phyloP scores from a whole-genome alignment of 2,113 vertebrate species.

The Notiomystis cincta region DNA sequence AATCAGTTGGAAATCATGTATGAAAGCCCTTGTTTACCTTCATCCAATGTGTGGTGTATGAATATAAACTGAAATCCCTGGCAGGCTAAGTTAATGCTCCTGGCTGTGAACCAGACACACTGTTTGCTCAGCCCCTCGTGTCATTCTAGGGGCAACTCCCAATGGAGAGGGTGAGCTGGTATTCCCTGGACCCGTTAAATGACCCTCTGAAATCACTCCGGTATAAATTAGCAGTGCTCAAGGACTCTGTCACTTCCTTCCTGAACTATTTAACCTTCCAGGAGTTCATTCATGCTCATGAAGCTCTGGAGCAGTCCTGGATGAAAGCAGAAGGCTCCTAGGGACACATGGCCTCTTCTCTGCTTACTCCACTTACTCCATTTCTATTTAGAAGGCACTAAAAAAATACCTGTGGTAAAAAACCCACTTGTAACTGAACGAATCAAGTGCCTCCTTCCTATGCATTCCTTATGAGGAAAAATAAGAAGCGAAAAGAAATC shows the following conservation, averaged over 20 bases:
- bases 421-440: neutral
- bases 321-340: neutral
- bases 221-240: neutral
- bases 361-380: neutral
- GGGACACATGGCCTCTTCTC: neutral
- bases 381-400: neutral
- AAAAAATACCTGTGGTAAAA: neutral
- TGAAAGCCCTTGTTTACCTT: neutral
- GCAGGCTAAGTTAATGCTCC: neutral
- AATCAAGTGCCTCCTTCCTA: neutral
- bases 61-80: neutral
- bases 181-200: neutral
- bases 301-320: neutral
- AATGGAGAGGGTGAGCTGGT: fast-evolving
- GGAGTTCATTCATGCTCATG: neutral
- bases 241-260: neutral
- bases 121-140: neutral
- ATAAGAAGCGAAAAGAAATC: neutral
- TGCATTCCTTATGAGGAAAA: neutral
- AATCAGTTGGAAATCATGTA: neutral
- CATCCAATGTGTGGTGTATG: neutral
- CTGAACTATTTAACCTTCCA: neutral
- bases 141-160: neutral
- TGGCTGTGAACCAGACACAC: neutral
- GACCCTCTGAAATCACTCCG: neutral